Conservation (phyloP, 2,113 vertebrate species). For the Prunella himalayana region DNA sequence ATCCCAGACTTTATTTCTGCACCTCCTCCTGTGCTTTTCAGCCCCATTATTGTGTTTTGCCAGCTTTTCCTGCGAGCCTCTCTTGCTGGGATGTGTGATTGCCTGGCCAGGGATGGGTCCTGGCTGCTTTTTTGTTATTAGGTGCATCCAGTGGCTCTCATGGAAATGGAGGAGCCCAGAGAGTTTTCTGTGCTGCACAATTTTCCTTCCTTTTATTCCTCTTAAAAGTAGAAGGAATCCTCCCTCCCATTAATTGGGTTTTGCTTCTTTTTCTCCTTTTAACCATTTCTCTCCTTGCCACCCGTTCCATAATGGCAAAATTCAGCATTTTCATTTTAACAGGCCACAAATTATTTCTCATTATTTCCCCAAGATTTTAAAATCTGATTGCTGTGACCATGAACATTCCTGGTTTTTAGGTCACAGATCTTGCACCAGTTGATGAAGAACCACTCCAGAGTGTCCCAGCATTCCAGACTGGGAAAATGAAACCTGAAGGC, state of each 20-base stretch:
- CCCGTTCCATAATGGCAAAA: neutral
- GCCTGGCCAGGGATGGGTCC: neutral
- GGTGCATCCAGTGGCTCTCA: neutral
- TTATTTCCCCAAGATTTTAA: neutral
- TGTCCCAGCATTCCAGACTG: neutral
- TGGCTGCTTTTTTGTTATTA: neutral
- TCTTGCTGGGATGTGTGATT: neutral
- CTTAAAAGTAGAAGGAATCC: neutral
- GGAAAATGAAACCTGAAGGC: slow-evolving; percentile 42
- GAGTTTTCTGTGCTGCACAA: neutral
- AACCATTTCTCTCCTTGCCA: neutral
- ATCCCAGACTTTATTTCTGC: neutral
- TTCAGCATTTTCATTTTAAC: neutral
- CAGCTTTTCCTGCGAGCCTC: neutral
- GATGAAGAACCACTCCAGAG: neutral
- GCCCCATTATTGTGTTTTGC: neutral
- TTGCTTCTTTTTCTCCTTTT: neutral
- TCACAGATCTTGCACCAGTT: neutral
- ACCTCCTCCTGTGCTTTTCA: neutral
- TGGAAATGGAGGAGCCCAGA: neutral
- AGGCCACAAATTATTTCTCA: neutral
- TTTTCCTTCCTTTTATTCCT: neutral
- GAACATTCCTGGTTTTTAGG: slow-evolving; percentile 26
- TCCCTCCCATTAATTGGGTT: neutral
- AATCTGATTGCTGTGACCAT: neutral